These are phyloP conservation scores for Copidosoma aretas DNA, from an alignment of 2,888 invertebrate species.

Conservation along the genomic window DNA sequence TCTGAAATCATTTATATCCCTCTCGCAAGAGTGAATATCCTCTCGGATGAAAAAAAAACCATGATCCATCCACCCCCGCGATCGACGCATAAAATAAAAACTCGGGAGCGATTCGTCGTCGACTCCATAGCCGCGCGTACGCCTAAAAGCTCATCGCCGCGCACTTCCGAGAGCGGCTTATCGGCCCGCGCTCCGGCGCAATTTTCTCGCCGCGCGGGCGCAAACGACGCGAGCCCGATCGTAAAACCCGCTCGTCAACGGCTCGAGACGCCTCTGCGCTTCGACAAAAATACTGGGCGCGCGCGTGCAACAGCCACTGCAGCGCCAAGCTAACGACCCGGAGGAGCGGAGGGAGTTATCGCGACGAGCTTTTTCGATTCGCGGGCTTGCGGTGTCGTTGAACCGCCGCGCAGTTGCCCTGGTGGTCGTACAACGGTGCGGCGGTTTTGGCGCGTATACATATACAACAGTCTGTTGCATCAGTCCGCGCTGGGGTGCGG, in stretches of 20 bases:
- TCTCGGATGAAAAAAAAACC: too few relatives aligned
- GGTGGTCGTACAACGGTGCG: neutral
- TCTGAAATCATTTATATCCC: too few relatives aligned
- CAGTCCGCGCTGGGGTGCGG: too few relatives aligned
- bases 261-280: slow-evolving; percentile 9
- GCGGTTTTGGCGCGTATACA: too few relatives aligned
- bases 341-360: slow-evolving; percentile 8
- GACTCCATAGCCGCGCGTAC: neutral
- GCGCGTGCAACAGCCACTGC: too few relatives aligned
- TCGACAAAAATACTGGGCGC: slow-evolving; percentile 23
- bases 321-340: neutral
- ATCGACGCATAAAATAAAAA: too few relatives aligned
- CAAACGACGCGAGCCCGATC: slow-evolving; percentile 4
- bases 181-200: slow-evolving; percentile 6
- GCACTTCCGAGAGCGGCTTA: neutral
- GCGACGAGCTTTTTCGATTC: slow-evolving; percentile 4
- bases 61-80: too few relatives aligned
- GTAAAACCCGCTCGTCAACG: slow-evolving; percentile 26
- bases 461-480: too few relatives aligned
- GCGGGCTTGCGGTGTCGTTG: slow-evolving; percentile 5
- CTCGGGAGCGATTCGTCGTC: neutral
- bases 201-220: neutral
- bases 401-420: neutral
- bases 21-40: too few relatives aligned
- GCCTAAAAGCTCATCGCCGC: neutral